Evolutionary conservation across 2,113 vertebrate genomes (phyloP).

Genomic region (Rhadina sibilatrix): DNA sequence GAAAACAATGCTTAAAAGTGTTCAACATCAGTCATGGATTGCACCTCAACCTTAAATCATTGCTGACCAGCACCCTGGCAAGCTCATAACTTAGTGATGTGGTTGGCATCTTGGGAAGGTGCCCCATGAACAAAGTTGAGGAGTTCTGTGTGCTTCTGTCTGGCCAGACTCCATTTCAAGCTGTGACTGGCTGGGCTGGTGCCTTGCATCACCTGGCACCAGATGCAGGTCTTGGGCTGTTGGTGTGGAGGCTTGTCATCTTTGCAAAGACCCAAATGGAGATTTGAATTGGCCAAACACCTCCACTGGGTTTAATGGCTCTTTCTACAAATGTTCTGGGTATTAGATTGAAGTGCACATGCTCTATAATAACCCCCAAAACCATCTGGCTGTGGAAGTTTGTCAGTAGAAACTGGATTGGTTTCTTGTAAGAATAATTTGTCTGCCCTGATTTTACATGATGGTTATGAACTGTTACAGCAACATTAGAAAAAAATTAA

Average conservation of each 20-base stretch:
- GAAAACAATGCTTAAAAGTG: slow-evolving; percentile 34
- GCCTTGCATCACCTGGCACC: background rate
- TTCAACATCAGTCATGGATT: background rate
- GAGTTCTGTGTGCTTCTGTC: background rate
- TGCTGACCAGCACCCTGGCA: background rate
- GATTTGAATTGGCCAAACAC: background rate
- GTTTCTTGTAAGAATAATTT: background rate
- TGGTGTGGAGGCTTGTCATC: background rate
- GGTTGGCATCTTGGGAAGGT: background rate
- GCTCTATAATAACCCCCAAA: background rate
- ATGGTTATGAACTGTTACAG: background rate
- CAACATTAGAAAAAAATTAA: background rate
- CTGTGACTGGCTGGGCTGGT: background rate
- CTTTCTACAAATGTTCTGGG: background rate
- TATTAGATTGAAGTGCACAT: background rate
- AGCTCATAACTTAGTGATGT: background rate
- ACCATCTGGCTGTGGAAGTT: background rate
- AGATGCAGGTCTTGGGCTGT: background rate
- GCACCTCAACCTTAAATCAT: background rate
- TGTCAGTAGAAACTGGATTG: background rate
- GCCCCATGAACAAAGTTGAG: rapidly evolving
- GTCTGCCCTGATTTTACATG: background rate
- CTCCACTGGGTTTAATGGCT: background rate
- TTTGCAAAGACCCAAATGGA: rapidly evolving
- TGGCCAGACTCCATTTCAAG: rapidly evolving